These are phyloP conservation scores for Ennomos quercinarius DNA, from an alignment of 2,888 invertebrate species.

Conservation along the genomic window DNA sequence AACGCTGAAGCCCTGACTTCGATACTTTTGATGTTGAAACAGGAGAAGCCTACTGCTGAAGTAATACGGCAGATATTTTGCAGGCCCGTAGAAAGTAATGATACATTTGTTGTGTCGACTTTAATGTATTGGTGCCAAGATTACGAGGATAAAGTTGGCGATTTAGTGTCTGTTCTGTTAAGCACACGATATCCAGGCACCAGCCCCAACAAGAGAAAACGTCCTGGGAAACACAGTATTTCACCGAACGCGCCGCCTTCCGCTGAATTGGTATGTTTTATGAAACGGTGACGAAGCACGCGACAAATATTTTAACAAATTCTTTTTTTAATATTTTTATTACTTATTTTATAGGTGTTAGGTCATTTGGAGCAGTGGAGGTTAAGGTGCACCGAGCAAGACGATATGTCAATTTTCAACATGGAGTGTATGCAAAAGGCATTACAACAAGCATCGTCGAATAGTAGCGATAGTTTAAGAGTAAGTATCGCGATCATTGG, in stretches of 20 bases:
- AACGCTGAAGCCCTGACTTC: constrained; percentile 97
- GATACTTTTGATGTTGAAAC: constrained; percentile 95
- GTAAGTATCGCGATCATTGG: constrained; percentile 58
- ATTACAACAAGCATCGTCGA: constrained; percentile 93
- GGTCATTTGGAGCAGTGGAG: constrained; percentile 97
- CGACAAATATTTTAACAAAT: neutral
- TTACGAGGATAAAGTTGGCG: constrained; percentile 94
- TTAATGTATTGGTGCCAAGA: constrained; percentile 98
- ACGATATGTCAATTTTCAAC: constrained; percentile 92
- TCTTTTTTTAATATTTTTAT: constrained; percentile 3
- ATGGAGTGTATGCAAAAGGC: constrained; percentile 97
- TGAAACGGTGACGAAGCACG: neutral
- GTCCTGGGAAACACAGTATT: constrained; percentile 90
- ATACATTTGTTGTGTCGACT: constrained; percentile 95
- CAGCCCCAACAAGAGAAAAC: constrained; percentile 96
- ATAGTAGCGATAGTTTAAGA: constrained; percentile 95
- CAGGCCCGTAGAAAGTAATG: constrained; percentile 90
- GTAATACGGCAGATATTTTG: constrained; percentile 93
- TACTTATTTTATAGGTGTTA: constrained; percentile 86
- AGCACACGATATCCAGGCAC: constrained; percentile 94
- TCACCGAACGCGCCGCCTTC: constrained; percentile 89
- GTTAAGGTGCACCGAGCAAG: constrained; percentile 88
- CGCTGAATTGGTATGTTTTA: constrained; percentile 88
- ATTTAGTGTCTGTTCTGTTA: constrained; percentile 91
- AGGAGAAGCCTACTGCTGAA: constrained; percentile 95